phyloP scores from a whole-genome alignment of 2,113 vertebrate species.

The Morphnarchus princeps region DNA sequence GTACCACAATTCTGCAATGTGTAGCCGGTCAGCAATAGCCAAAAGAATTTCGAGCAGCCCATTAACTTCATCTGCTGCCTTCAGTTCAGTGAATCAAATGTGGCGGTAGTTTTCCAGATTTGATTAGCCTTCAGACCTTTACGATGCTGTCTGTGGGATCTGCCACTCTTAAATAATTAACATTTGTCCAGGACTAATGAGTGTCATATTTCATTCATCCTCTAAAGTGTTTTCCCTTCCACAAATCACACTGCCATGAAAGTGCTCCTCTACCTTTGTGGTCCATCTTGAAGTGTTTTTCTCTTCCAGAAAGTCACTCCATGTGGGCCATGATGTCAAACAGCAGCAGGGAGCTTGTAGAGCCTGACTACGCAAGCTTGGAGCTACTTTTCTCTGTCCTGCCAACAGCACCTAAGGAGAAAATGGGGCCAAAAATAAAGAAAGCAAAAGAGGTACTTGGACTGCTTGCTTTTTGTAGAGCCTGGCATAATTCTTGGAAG shows the following conservation, averaged over 20 bases:
- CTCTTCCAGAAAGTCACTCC: constrained; percentile 76
- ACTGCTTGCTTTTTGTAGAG: background rate
- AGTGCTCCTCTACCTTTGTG: background rate
- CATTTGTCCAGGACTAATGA: background rate
- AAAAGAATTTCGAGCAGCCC: background rate
- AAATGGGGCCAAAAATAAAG: constrained; percentile 69
- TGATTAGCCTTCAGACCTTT: background rate
- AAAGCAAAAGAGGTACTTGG: constrained; percentile 82
- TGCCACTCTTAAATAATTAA: background rate
- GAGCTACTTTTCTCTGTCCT: constrained; percentile 90
- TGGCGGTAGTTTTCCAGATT: background rate
- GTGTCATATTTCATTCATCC: background rate
- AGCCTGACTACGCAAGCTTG: constrained; percentile 88
- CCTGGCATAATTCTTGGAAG: background rate
- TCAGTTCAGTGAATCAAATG: background rate
- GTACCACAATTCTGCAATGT: background rate
- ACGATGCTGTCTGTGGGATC: background rate
- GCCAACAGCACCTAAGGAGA: constrained; percentile 72
- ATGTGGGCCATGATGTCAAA: constrained; percentile 81
- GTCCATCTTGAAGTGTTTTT: background rate
- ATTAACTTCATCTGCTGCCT: background rate
- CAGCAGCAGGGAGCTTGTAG: constrained; percentile 42
- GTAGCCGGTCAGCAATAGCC: background rate
- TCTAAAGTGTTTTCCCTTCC: background rate
- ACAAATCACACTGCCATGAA: background rate